Percentiles rank a stretch among this genome's conserved stretches.
These are phyloP conservation scores for Micrasema longulum DNA, from an alignment of 1,140 invertebrate genomes.

Conservation along the genomic window DNA sequence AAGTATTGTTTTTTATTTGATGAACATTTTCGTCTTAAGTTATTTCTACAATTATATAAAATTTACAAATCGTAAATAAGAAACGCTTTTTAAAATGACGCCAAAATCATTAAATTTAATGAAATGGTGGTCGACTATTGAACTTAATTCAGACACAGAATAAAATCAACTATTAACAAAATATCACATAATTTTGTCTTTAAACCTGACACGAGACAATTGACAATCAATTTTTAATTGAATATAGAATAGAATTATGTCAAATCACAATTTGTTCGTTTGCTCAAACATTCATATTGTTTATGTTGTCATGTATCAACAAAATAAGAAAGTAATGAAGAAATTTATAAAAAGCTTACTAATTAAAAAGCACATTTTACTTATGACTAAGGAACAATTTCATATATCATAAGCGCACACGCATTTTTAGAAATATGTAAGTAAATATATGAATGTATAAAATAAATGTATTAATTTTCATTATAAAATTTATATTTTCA, in stretches of 20 bases:
- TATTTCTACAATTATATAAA: background rate
- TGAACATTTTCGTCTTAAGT: background rate
- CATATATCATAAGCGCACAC: constrained; percentile 42
- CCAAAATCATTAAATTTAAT: too few relatives aligned
- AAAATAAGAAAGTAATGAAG: background rate
- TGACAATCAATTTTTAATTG: constrained; percentile 26
- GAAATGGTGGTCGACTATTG: background rate
- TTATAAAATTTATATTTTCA: constrained; percentile 11
- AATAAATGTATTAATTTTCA: constrained; percentile 9
- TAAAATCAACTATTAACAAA: constrained; percentile 20
- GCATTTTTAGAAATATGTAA: constrained; percentile 37
- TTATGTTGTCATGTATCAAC: background rate
- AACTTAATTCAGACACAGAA: background rate
- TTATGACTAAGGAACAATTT: constrained; percentile 35
- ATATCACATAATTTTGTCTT: constrained; percentile 25
- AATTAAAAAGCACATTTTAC: constrained; percentile 32
- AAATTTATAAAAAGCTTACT: constrained; percentile 4
- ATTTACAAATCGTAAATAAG: too few relatives aligned
- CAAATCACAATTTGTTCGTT: constrained; percentile 20
- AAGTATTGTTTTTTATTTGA: too few relatives aligned
- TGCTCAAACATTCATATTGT: background rate
- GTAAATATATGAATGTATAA: constrained; percentile 30
- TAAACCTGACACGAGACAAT: constrained; percentile 23
- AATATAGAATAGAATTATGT: constrained; percentile 2
- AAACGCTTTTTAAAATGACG: background rate